Conservation (phyloP, 1,140 invertebrate genomes). For the Drosophila nasuta region DNA sequence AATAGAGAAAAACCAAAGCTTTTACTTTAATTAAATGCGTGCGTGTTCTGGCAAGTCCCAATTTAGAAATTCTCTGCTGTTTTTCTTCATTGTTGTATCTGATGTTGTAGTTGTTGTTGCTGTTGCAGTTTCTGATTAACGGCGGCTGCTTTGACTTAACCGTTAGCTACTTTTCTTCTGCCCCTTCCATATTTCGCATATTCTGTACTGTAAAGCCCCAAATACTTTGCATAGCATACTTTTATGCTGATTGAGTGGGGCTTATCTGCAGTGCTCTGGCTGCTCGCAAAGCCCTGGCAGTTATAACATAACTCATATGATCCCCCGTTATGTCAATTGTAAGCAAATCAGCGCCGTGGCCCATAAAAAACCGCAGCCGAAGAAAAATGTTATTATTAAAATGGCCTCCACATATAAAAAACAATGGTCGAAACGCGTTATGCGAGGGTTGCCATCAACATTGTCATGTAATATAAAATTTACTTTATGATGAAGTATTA, state of each 20-base stretch:
- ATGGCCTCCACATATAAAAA: conserved; percentile 59
- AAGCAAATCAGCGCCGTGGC: conserved; percentile 75
- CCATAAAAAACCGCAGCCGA: conserved; percentile 62
- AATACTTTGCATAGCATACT: conserved; percentile 62
- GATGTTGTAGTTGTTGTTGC: conserved; percentile 6
- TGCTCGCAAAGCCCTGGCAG: conserved; percentile 47
- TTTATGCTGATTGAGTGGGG: conserved; percentile 81
- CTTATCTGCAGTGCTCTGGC: conserved; percentile 61
- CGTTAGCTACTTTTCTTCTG: conserved; percentile 10
- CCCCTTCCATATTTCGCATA: conserved; percentile 8
- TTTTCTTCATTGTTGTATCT: conserved; percentile 37
- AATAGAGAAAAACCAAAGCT: conserved; percentile 66
- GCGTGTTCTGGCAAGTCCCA: conserved; percentile 68
- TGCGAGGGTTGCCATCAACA: conserved; percentile 45
- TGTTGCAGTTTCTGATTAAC: conserved; percentile 68
- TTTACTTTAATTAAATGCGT: conserved; percentile 83
- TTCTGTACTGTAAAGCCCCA: too few relatives aligned
- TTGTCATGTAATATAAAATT: not conserved
- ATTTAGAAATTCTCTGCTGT: conserved; percentile 69
- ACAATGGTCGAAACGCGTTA: conserved; percentile 34
- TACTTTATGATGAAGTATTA: not conserved
- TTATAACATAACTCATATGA: conserved; percentile 74
- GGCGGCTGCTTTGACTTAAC: conserved; percentile 47
- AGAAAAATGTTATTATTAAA: conserved; percentile 83
- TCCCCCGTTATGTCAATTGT: conserved; percentile 77